phyloP scores from a whole-genome alignment of 2,113 vertebrate genomes.

The Thomomys bottae region DNA sequence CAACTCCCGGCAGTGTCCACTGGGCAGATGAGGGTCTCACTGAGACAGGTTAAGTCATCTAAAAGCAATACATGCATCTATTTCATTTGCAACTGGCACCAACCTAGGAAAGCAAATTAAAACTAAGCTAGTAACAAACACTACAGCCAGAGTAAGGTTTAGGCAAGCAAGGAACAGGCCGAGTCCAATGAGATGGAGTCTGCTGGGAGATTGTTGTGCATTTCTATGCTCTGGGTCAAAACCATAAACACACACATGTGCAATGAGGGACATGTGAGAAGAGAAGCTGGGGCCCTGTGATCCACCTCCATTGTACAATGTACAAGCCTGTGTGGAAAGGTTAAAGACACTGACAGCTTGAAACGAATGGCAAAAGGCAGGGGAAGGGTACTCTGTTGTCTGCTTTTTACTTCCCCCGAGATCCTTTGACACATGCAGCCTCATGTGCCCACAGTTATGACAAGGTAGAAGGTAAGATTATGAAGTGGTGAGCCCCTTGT shows the following conservation, averaged over 20 bases:
- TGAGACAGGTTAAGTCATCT: not conserved
- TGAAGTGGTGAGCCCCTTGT: not conserved
- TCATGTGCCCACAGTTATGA: not conserved
- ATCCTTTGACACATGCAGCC: not conserved
- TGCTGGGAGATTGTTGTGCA: not conserved
- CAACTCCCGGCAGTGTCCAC: not conserved
- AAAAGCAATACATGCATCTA: not conserved
- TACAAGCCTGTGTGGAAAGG: not conserved
- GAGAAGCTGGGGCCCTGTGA: not conserved
- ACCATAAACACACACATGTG: not conserved
- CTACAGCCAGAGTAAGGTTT: constrained; percentile 16
- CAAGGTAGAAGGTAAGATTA: not conserved
- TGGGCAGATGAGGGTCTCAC: not conserved
- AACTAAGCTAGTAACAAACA: not conserved
- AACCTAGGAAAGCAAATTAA: constrained; percentile 47
- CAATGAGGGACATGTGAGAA: not conserved
- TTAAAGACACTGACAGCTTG: not conserved
- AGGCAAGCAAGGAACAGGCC: not conserved
- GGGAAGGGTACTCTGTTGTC: too few species aligned
- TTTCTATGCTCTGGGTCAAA: not conserved
- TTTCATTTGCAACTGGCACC: constrained; percentile 15
- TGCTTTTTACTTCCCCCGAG: not conserved
- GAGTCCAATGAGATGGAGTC: not conserved
- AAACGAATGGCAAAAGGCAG: not conserved
- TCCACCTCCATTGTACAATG: too few species aligned